phyloP scores from a whole-genome alignment of 2,113 vertebrate genomes.

The Rhizomys pruinosus region DNA sequence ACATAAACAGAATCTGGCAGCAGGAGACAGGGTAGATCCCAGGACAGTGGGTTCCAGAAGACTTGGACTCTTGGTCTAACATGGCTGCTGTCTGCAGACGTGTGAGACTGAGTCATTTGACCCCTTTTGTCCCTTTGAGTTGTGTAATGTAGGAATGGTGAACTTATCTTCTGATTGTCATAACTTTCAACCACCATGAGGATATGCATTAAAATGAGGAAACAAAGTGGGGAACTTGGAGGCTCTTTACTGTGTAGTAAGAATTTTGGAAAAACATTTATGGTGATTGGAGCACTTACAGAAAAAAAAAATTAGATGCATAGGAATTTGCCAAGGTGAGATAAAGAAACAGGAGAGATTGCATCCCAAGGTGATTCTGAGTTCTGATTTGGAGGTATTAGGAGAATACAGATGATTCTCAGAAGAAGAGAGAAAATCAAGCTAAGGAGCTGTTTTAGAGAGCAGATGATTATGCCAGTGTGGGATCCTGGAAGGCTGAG shows the following conservation, averaged over 20 bases:
- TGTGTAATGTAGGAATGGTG: neutral
- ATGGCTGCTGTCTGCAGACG: neutral
- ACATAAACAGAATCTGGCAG: neutral
- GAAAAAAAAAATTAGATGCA: neutral
- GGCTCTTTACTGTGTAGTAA: neutral
- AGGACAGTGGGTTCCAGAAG: neutral
- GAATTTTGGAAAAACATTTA: constrained; percentile 19
- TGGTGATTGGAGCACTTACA: neutral
- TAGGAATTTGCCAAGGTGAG: neutral
- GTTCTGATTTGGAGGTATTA: constrained; percentile 38
- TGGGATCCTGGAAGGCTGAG: neutral
- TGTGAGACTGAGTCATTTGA: neutral
- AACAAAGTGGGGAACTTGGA: neutral
- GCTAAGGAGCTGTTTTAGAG: neutral
- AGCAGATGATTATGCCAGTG: neutral
- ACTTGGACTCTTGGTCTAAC: neutral
- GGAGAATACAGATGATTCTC: neutral
- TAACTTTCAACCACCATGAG: neutral
- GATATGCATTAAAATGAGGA: neutral
- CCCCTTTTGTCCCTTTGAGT: neutral
- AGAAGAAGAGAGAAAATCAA: neutral
- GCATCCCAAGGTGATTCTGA: constrained; percentile 20
- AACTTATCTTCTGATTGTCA: neutral
- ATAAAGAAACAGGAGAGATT: constrained; percentile 21
- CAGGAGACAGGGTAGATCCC: neutral